phyloP scores from a whole-genome alignment of 2,113 vertebrate genomes.

The Mastomys coucha region DNA sequence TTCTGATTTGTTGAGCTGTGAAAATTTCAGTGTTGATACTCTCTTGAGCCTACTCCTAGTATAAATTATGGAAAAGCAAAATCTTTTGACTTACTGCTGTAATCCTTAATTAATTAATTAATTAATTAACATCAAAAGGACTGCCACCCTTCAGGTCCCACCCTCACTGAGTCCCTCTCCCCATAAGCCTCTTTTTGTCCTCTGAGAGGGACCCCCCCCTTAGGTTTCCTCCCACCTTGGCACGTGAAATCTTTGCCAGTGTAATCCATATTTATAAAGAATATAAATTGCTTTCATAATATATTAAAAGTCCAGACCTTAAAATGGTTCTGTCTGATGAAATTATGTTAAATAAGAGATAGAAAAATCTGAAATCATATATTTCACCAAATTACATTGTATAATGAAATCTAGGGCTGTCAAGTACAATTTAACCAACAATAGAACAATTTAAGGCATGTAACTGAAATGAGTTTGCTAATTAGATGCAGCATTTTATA shows the following conservation, averaged over 20 bases:
- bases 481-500: constrained; percentile 66
- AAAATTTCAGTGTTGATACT: neutral
- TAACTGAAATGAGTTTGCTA: constrained; percentile 68
- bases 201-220: no score
- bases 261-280: constrained; percentile 3
- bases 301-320: neutral
- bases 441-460: constrained; percentile 53
- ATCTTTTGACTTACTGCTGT: neutral
- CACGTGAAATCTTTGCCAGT: no score
- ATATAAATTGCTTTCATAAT: neutral
- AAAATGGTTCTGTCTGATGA: neutral
- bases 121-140: no score
- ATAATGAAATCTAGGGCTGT: constrained; percentile 44
- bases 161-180: no score
- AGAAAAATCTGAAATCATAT: constrained; percentile 41
- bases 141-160: no score
- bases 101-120: neutral
- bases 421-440: constrained; percentile 62
- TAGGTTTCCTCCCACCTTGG: no score
- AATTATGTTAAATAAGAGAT: neutral
- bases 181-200: no score
- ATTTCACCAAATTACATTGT: constrained; percentile 57
- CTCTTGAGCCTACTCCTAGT: neutral
- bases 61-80: neutral
- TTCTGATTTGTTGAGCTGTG: neutral